Conservation (phyloP, 2,113 vertebrate genomes). For the Diphyllodes magnificus region DNA sequence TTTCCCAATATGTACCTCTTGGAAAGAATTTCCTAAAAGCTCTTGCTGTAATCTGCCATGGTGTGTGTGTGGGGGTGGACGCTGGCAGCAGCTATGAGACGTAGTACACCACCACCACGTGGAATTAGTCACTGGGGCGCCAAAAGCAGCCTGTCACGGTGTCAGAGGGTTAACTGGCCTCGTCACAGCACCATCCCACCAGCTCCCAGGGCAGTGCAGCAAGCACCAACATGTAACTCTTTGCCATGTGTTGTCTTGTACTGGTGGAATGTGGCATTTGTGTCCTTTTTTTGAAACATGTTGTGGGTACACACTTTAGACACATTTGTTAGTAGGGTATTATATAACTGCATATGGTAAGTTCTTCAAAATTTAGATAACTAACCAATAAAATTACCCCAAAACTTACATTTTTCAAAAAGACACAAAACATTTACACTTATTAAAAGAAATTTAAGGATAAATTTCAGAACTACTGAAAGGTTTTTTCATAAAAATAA, state of each 20-base stretch:
- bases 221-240: fast-evolving
- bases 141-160: neutral
- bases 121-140: neutral
- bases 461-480: neutral
- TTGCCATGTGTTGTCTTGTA: neutral
- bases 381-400: neutral
- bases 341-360: neutral
- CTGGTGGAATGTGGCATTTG: fast-evolving
- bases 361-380: neutral
- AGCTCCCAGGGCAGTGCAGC: neutral
- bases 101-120: neutral
- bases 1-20: neutral
- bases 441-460: neutral
- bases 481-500: neutral
- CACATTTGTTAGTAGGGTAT: neutral
- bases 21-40: neutral
- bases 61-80: neutral
- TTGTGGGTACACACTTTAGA: neutral
- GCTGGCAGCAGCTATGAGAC: neutral
- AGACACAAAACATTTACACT: too few species aligned
- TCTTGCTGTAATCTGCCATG: neutral
- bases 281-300: neutral
- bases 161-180: neutral
- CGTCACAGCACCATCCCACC: neutral
- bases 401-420: neutral